Base-by-base conservation (phyloP, 2,888 invertebrate species). In the Oligia strigilis region DNA sequence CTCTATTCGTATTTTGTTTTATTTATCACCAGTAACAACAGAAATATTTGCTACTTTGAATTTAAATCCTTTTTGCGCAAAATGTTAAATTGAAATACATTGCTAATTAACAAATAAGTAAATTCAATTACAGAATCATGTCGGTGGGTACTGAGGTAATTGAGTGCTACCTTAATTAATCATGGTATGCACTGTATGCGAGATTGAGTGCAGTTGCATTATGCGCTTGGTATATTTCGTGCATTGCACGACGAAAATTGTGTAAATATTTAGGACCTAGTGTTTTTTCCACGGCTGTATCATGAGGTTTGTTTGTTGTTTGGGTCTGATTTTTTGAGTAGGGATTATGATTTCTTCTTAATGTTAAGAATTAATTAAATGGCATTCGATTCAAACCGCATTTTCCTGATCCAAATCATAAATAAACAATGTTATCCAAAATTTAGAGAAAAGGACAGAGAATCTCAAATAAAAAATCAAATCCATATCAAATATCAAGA, bases 91-190 rank as follows among this genome's bases (percentile, higher is more conserved):
- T 88, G 70, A 82, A 83, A 81, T 62, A 83, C 65, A 85, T 89
- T 77, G 46, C 65, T 83, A 89, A 89, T 87, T 83, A 88, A 84
- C 80, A 79, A 81, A 82, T 78, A 67, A 80, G 64, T 88, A 85
- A 89, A 89, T 90, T 90, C 78, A 92, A 92, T 91, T 87, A 89
- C 81, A 81, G 78, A 83, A 85, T 89, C 87, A 83, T 90, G 89
- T 90, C 87, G 84, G 74, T 84, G 82, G 69, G 73, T 67, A 75
- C 82, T 75, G 81, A 75, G 79, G 82, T 90, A 90, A 91, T 89
- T 90, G 86, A 89, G 86, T 80, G 83, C 80, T 78, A 70, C 79
- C 80, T 88, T 90, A 92, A 92, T 92, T 90, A 91, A 89, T 90
- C 87, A 84, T 81, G 55, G 78, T 49, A 85, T 75, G 86, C 74